These are phyloP conservation scores for Itoplectis maculator DNA, from an alignment of 2,888 invertebrate genomes.

Conservation along the genomic window DNA sequence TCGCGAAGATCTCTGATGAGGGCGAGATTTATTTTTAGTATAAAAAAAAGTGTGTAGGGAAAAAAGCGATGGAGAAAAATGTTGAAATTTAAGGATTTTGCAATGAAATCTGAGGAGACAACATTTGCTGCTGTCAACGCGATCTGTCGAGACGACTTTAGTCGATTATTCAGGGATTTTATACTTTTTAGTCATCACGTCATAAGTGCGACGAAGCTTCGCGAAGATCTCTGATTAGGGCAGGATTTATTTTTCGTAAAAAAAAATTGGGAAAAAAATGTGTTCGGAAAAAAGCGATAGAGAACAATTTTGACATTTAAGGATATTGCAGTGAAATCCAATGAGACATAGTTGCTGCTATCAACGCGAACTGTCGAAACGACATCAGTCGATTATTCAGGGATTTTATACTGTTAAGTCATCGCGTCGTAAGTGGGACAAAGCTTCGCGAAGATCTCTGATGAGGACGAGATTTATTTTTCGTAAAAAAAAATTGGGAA, in stretches of 20 bases:
- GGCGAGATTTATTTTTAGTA: neutral
- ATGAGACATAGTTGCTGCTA: constrained; percentile 18
- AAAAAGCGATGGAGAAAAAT: neutral
- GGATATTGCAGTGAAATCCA: neutral
- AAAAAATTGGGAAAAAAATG: neutral
- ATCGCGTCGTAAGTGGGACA: neutral
- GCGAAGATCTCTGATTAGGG: neutral
- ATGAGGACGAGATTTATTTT: neutral
- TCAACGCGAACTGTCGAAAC: constrained; percentile 13
- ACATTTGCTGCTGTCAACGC: constrained; percentile 18
- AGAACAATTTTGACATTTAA: neutral
- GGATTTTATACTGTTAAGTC: constrained; percentile 11
- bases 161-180: constrained; percentile 34
- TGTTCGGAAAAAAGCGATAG: neutral
- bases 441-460: neutral
- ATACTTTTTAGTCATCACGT: constrained; percentile 1
- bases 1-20: neutral
- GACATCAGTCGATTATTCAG: constrained; percentile 28
- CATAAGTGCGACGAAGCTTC: neutral
- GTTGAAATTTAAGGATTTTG: neutral
- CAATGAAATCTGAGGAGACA: neutral
- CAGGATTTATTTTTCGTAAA: neutral
- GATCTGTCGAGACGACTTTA: constrained; percentile 16
- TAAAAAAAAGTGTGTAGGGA: neutral
- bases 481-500: neutral